A percentile compares a stretch with the other conserved stretches of the same genome.
These are phyloP conservation scores for Characodon lateralis DNA, from an alignment of 2,797 vertebrate species.

Conservation along the genomic window DNA sequence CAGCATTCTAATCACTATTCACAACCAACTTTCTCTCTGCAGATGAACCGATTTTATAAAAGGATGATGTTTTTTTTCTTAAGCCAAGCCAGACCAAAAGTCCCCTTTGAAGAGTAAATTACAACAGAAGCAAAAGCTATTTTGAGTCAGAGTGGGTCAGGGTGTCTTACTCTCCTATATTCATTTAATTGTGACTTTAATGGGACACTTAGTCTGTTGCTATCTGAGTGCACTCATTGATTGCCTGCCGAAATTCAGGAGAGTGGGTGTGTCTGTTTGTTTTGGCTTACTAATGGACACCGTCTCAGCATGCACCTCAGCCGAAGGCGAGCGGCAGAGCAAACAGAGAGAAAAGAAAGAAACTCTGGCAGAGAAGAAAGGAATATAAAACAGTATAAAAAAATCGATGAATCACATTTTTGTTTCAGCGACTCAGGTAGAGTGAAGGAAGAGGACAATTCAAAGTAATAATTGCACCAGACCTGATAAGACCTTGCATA, in stretches of 20 bases:
- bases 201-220: constrained; percentile 59
- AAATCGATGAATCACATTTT: constrained; percentile 26
- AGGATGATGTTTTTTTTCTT: constrained; percentile 6
- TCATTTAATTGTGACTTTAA: constrained; percentile 68
- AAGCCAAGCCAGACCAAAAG: neutral
- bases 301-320: constrained; percentile 55
- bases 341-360: constrained; percentile 13
- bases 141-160: constrained; percentile 23
- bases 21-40: neutral
- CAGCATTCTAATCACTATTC: constrained; percentile 19
- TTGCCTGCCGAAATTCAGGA: constrained; percentile 62
- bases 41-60: constrained; percentile 8
- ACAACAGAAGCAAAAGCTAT: constrained; percentile 19
- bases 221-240: constrained; percentile 69
- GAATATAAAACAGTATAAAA: constrained; percentile 6
- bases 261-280: constrained; percentile 61
- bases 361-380: constrained; percentile 5
- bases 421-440: constrained; percentile 14
- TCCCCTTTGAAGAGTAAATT: constrained; percentile 1
- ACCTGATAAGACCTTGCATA: constrained; percentile 35
- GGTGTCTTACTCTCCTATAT: constrained; percentile 38
- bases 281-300: constrained; percentile 59
- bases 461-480: constrained; percentile 33
- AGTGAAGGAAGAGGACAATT: constrained; percentile 26
- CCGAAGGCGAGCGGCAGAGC: constrained; percentile 12